Evolutionary conservation across 2,113 vertebrate genomes (phyloP).

Genomic region (Irena cyanogastra): DNA sequence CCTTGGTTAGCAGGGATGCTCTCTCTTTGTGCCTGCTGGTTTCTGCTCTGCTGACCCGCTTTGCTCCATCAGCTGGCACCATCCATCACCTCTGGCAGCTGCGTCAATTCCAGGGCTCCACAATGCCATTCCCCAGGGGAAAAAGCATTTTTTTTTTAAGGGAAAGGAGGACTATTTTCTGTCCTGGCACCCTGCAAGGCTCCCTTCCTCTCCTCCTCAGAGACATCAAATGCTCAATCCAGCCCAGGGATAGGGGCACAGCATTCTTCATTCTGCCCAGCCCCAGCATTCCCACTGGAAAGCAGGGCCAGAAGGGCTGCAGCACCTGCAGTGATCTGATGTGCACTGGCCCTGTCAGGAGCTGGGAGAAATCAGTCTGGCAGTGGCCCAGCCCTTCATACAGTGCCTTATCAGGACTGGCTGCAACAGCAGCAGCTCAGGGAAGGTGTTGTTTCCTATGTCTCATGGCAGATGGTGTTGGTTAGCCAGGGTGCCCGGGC

Average conservation of each 20-base stretch:
- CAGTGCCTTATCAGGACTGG: accelerated
- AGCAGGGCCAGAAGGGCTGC: not conserved
- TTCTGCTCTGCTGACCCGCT: slow-evolving; percentile 59
- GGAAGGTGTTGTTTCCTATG: not conserved
- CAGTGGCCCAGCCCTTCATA: not conserved
- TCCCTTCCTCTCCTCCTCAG: not conserved
- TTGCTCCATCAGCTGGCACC: not conserved
- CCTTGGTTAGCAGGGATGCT: not conserved
- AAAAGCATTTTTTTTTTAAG: not conserved
- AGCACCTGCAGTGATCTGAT: not conserved
- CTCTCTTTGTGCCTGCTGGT: slow-evolving; percentile 22
- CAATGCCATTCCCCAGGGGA: not conserved
- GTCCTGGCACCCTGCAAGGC: not conserved
- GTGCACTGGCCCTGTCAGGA: not conserved
- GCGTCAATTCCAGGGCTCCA: slow-evolving; percentile 5
- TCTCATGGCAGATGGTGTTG: not conserved
- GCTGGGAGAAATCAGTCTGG: not conserved
- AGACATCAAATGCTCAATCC: not conserved
- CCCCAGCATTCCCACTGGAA: not conserved
- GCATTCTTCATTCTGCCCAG: not conserved
- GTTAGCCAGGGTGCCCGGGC: not conserved
- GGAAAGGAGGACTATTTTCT: not conserved
- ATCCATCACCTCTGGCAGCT: slow-evolving; percentile 47
- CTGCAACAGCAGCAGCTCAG: not conserved
- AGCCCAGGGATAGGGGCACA: not conserved